Conservation (phyloP, 2,113 vertebrate species). For the Chaetodon auriga region DNA sequence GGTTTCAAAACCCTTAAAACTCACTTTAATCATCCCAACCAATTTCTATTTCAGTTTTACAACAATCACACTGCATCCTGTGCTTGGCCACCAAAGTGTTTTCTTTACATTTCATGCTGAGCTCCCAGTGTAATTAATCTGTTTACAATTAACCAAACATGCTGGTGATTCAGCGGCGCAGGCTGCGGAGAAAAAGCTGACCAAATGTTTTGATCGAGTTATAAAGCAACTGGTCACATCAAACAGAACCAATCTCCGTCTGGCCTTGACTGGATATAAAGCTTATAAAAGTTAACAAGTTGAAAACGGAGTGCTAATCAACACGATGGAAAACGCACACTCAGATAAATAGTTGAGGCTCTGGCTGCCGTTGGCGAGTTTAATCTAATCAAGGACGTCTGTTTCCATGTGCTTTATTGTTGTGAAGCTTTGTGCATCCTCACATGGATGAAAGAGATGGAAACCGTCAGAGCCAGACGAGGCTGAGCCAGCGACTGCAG, state of each 20-base stretch:
- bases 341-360: slow-evolving; percentile 40
- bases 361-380: slow-evolving; percentile 45
- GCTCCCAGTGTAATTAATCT: slow-evolving; percentile 50
- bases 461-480: slow-evolving; percentile 46
- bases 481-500: slow-evolving; percentile 27
- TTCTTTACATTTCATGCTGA: slow-evolving; percentile 48
- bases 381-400: slow-evolving; percentile 65
- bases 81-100: slow-evolving; percentile 50
- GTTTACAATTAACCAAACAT: slow-evolving; percentile 59
- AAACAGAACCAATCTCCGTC: slow-evolving; percentile 32
- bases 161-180: neutral
- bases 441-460: slow-evolving; percentile 63
- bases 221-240: slow-evolving; percentile 28
- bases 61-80: slow-evolving; percentile 53
- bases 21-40: slow-evolving; percentile 51
- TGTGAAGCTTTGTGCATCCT: slow-evolving; percentile 61
- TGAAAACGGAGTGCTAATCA: slow-evolving; percentile 59
- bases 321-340: slow-evolving; percentile 59
- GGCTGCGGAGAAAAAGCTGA: slow-evolving; percentile 9
- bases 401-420: slow-evolving; percentile 68
- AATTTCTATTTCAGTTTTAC: slow-evolving; percentile 68
- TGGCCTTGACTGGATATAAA: slow-evolving; percentile 32
- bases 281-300: slow-evolving; percentile 72
- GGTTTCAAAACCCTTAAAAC: slow-evolving; percentile 63
- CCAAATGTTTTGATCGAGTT: slow-evolving; percentile 38